These are phyloP conservation scores for Pachyseris speciosa DNA, from an alignment of 64 coral and sea anemone species.

Conservation along the genomic window DNA sequence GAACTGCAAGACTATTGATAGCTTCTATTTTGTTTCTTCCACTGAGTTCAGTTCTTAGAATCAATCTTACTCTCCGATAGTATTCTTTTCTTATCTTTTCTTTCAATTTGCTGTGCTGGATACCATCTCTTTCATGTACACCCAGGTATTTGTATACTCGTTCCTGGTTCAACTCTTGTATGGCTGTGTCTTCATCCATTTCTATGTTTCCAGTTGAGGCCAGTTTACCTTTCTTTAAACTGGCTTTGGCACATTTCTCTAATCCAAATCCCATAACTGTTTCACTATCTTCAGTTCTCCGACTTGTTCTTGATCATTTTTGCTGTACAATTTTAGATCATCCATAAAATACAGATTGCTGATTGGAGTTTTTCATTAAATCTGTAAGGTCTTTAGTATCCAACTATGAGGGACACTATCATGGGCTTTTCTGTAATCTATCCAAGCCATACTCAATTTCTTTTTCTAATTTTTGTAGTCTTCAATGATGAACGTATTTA, in stretches of 20 bases:
- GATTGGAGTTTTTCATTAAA: slow-evolving; percentile 17
- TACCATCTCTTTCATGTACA: slow-evolving; percentile 48
- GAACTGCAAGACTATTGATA: slow-evolving; percentile 30
- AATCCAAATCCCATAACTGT: background rate
- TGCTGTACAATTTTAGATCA: slow-evolving; percentile 24
- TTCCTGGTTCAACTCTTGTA: slow-evolving; percentile 54
- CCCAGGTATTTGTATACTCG: slow-evolving; percentile 49
- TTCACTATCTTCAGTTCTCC: background rate
- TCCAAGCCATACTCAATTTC: background rate
- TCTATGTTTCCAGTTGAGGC: background rate
- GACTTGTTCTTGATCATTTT: slow-evolving; percentile 20
- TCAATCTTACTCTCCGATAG: slow-evolving; percentile 19
- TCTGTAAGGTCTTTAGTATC: slow-evolving; percentile 18
- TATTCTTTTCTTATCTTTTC: slow-evolving; percentile 30
- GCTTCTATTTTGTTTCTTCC: slow-evolving; percentile 41
- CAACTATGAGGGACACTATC: slow-evolving; percentile 17
- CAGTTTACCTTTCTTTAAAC: background rate
- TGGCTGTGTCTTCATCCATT: background rate
- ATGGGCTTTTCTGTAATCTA: slow-evolving; percentile 20
- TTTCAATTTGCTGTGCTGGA: slow-evolving; percentile 51
- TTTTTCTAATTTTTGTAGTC: slow-evolving; percentile 24
- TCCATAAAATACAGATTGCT: slow-evolving; percentile 41
- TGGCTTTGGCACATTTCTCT: background rate
- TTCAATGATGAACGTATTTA: slow-evolving; percentile 17
- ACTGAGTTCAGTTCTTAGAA: slow-evolving; percentile 11